phyloP scores from a whole-genome alignment of 2,113 vertebrate species.

The Pygoscelis adeliae region DNA sequence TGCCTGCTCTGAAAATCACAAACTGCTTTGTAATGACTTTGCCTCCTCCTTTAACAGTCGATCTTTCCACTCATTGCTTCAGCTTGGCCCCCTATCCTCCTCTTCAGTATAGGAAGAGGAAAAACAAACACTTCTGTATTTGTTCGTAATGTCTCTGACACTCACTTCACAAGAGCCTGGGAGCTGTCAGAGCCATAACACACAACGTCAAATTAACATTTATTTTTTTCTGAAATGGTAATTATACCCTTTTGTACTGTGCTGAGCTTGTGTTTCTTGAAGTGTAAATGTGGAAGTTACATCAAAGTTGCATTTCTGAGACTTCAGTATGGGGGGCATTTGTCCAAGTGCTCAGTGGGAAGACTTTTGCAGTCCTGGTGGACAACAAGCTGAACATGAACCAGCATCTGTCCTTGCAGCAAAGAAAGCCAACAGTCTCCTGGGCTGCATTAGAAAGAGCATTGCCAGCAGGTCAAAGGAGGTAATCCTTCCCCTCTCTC shows the following conservation, averaged over 20 bases:
- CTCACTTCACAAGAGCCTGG: constrained; percentile 11
- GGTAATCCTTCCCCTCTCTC: not conserved
- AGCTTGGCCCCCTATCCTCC: not conserved
- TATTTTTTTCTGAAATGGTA: constrained; percentile 51
- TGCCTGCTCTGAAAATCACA: not conserved
- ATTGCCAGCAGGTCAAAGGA: not conserved
- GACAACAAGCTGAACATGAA: fast-evolving
- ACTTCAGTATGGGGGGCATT: not conserved
- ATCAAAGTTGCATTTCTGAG: constrained; percentile 40
- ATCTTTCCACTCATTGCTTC: not conserved
- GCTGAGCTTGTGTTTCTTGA: constrained; percentile 44
- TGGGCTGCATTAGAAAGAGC: not conserved
- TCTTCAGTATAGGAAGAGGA: not conserved
- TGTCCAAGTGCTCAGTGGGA: not conserved
- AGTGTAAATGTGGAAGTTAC: constrained; percentile 24
- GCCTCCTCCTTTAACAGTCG: not conserved
- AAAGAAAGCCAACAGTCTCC: not conserved
- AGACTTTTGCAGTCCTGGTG: not conserved
- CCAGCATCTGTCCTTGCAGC: not conserved
- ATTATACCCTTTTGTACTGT: constrained; percentile 53
- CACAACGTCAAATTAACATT: constrained; percentile 36
- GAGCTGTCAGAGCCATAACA: constrained; percentile 57
- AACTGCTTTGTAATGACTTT: not conserved
- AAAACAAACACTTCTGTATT: not conserved
- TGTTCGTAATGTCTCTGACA: not conserved